phyloP scores from a whole-genome alignment of 2,113 vertebrate species.

The Poeciliopsis occidentalis region DNA sequence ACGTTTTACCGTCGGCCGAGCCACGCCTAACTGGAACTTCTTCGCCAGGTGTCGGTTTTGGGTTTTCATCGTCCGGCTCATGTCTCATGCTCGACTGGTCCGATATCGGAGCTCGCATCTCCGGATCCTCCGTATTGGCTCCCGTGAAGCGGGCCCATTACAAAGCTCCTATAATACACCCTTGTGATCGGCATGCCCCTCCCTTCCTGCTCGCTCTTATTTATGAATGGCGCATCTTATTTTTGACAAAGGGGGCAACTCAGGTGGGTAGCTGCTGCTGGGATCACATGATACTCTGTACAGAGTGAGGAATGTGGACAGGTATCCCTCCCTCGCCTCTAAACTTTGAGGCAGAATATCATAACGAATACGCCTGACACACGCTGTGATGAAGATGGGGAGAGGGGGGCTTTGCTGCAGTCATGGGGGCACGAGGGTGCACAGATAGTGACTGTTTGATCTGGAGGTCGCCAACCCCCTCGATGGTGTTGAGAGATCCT shows the following conservation, averaged over 20 bases:
- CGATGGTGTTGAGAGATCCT: slow-evolving; percentile 93
- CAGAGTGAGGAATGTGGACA: slow-evolving; percentile 85
- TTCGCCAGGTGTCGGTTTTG: slow-evolving; percentile 58
- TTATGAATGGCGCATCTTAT: slow-evolving; percentile 81
- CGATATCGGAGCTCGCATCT: slow-evolving; percentile 68
- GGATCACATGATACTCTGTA: slow-evolving; percentile 68
- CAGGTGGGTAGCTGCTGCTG: slow-evolving; percentile 60
- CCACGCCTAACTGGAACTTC: slow-evolving; percentile 23
- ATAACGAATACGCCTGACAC: slow-evolving; percentile 80
- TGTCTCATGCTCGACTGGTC: slow-evolving; percentile 66
- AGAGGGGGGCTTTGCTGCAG: slow-evolving; percentile 29
- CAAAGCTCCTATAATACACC: slow-evolving; percentile 70
- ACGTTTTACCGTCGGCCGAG: not conserved
- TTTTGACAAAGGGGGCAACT: slow-evolving; percentile 67
- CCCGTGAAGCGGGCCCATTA: slow-evolving; percentile 66
- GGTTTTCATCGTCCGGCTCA: slow-evolving; percentile 71
- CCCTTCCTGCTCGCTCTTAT: slow-evolving; percentile 56
- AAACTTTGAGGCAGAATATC: slow-evolving; percentile 91
- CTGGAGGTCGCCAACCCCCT: slow-evolving; percentile 92
- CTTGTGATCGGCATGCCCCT: slow-evolving; percentile 69
- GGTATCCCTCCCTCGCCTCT: slow-evolving; percentile 56
- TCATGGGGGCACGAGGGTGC: slow-evolving; percentile 71
- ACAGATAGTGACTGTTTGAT: slow-evolving; percentile 97
- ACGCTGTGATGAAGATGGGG: slow-evolving; percentile 45
- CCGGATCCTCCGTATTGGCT: slow-evolving; percentile 71